phyloP scores from a whole-genome alignment of 1,140 invertebrate species.

The Drosophila busckii region DNA sequence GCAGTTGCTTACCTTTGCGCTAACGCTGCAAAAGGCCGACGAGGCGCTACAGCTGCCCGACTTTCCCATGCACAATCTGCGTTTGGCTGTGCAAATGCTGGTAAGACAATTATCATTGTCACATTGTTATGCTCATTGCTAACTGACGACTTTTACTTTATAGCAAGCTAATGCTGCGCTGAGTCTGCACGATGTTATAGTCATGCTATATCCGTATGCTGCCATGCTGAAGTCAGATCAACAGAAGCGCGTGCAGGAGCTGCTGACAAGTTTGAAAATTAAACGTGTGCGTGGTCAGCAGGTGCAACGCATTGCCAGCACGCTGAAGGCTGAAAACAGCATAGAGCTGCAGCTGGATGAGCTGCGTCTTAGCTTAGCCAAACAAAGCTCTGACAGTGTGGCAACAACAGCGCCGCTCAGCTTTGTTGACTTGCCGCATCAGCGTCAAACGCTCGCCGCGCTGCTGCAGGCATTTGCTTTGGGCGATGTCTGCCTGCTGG shows the following conservation, averaged over 20 bases:
- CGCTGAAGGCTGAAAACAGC: neutral
- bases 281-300: constrained; percentile 13
- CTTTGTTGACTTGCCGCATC: constrained; percentile 88
- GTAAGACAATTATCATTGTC: constrained; percentile 81
- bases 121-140: neutral
- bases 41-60: constrained; percentile 88
- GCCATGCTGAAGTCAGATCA: constrained; percentile 87
- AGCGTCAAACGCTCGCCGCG: constrained; percentile 88
- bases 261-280: constrained; percentile 83
- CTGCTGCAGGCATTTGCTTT: constrained; percentile 88
- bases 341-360: constrained; percentile 47
- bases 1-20: constrained; percentile 86
- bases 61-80: constrained; percentile 93
- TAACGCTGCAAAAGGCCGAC: constrained; percentile 85
- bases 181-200: constrained; percentile 84
- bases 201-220: constrained; percentile 91
- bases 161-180: constrained; percentile 81
- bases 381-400: too few species aligned
- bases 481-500: constrained; percentile 91
- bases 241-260: constrained; percentile 83
- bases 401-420: constrained; percentile 38
- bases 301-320: constrained; percentile 34
- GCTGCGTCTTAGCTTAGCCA: constrained; percentile 78
- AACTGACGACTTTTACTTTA: neutral
- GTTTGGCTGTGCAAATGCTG: constrained; percentile 85